phyloP scores from a whole-genome alignment of 30 jellyfish, hydroid and myxozoan species.

The Aurelia aurita region DNA sequence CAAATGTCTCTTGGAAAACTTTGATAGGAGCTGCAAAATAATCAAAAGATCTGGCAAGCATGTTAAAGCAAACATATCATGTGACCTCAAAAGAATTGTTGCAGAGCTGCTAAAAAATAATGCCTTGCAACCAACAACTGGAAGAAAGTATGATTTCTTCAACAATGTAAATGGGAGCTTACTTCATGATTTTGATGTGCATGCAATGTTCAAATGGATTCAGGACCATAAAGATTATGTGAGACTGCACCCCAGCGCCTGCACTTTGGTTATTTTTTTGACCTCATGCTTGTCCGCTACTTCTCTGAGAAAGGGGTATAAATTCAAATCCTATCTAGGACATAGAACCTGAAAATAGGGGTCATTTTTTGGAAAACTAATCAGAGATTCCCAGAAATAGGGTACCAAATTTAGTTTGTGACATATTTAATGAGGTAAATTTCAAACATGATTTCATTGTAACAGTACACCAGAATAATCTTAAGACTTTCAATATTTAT shows the following conservation, averaged over 20 bases:
- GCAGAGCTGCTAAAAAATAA: constrained; percentile 6
- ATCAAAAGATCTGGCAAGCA: constrained; percentile 51
- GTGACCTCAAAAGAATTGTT: constrained; percentile 41
- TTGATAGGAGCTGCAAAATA: constrained; percentile 32
- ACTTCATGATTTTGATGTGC: constrained; percentile 47
- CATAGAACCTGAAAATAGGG: too few species aligned
- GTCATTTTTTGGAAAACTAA: too few species aligned
- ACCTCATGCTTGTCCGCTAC: too few species aligned
- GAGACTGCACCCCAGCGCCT: constrained; percentile 8
- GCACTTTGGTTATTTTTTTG: too few species aligned
- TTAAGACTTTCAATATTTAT: too few species aligned
- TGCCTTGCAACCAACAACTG: constrained; percentile 6
- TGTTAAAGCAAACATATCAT: constrained; percentile 6
- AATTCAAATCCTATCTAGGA: too few species aligned
- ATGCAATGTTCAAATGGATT: constrained; percentile 49
- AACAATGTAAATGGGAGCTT: constrained; percentile 18
- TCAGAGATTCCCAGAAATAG: too few species aligned
- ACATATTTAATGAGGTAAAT: too few species aligned
- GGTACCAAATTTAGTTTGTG: too few species aligned
- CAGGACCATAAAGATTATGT: constrained; percentile 18
- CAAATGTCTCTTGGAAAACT: constrained; percentile 50
- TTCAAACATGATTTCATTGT: too few species aligned
- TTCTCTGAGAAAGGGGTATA: too few species aligned
- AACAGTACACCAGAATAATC: too few species aligned
- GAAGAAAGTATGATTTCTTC: constrained; percentile 38